phyloP scores from a whole-genome alignment of 2,113 vertebrate species.

The Neodontobutis hainanensis region DNA sequence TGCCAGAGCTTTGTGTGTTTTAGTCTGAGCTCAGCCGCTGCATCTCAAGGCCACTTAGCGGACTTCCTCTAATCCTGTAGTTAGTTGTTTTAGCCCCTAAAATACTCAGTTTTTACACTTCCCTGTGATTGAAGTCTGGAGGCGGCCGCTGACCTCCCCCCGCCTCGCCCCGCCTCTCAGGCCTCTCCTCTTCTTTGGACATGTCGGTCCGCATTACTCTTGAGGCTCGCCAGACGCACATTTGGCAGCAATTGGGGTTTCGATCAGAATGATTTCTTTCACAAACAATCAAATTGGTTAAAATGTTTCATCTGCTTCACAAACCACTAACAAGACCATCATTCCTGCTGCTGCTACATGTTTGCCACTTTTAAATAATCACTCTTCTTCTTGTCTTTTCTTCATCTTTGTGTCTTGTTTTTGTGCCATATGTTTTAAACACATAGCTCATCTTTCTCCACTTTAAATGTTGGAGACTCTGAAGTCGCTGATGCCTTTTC shows the following conservation, averaged over 20 bases:
- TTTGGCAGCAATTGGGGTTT: constrained; percentile 90
- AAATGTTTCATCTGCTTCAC: constrained; percentile 93
- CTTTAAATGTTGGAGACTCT: constrained; percentile 63
- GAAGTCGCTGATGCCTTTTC: constrained; percentile 26
- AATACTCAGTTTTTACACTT: constrained; percentile 91
- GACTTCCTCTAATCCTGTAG: constrained; percentile 89
- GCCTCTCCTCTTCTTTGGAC: constrained; percentile 87
- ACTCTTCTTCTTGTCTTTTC: constrained; percentile 13
- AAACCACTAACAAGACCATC: constrained; percentile 85
- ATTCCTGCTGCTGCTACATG: constrained; percentile 73
- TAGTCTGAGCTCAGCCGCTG: constrained; percentile 47
- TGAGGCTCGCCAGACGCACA: constrained; percentile 87
- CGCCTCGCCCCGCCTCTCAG: constrained; percentile 83
- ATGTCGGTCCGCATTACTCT: constrained; percentile 87
- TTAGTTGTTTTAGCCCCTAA: constrained; percentile 85
- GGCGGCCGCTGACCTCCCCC: constrained; percentile 83
- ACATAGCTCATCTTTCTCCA: constrained; percentile 70
- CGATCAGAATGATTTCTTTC: constrained; percentile 98
- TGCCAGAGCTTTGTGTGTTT: neutral
- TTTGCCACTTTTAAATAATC: constrained; percentile 15
- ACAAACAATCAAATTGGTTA: constrained; percentile 98
- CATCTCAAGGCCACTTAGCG: constrained; percentile 83
- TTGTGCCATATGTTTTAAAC: constrained; percentile 75
- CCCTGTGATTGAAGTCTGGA: constrained; percentile 85
- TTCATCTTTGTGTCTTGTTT: constrained; percentile 59